Base-by-base conservation (phyloP, 2,888 invertebrate species). In the Endotricha flammealis region DNA sequence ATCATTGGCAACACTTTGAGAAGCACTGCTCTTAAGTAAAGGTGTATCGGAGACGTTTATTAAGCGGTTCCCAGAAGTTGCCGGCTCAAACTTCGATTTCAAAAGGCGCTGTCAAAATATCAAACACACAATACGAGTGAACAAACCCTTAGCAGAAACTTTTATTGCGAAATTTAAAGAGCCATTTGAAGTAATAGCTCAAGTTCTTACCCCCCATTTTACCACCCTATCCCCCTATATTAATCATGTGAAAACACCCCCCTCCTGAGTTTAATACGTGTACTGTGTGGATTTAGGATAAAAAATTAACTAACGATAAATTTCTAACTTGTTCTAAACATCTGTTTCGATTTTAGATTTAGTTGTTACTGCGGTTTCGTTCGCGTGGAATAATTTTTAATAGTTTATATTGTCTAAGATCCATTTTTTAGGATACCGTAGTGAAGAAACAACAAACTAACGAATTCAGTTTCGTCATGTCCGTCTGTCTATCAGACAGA, bases 51-150 rank as follows among this genome's bases (percentile, higher is more conserved):
- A 53, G 59, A 54, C 56, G 55, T 64, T 64, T 66, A 65, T 64
- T 56, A 65, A 66, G 60, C 57, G 53, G 57, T 57, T 38, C 50
- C 41, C 45, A 39, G 35, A 49, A 64, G 49, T 57, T 43, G 38
- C 40, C 36, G 53, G 47, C 39, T 42, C 40, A 41, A 64, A 71
- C 45, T 61, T 60, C 48, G 41, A 55, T 61, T 52, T 51, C 53
- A 58, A n/a, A 2, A 58, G 50, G 41, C 55, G 49, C 62, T 64
- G 68, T 72, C 67, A 68, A 71, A 74, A 73, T 71, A 71, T 66
- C 67, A 69, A 65, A 64, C 58, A 68, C 57, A 64, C 66, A 71
- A 66, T 67, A 49, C 51, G 57, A 56, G 44, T 48, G 41, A 46
- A 49, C 48, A 38, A 41, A 40, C 38, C 20, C 20, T 47, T 13